Evolutionary conservation across 2,113 vertebrate genomes (phyloP), one percentile per base, ranked within the genome.

Genomic region (Archilochus colubris): DNA sequence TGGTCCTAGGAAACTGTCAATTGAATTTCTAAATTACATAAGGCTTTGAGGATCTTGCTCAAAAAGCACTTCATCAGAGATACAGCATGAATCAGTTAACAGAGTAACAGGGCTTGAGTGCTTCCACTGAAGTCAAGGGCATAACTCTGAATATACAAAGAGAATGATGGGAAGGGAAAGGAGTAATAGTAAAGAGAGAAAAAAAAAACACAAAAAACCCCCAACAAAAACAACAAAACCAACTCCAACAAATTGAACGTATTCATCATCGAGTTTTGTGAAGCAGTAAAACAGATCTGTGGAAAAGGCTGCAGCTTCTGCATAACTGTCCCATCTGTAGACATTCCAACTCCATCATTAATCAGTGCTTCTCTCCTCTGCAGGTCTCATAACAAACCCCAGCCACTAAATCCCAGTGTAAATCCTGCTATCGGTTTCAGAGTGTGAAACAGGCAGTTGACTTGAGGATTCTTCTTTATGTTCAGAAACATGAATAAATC

Each of bases 401-500:
- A 87, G 53, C 51, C 9, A 3, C 87, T 82, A 86, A 88, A 91
- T 69, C 96, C 79, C 70, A 76, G 74, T 4, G 27, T 64, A 96
- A 97, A 96, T 67, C 93, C 91, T 73, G 75, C 78, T 31, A 57
- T 67, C 38, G 4, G 93, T 78, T 94, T 82, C 83, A 1, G 62
- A 86, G 68, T 75, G 72, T 83, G 96, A 96, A 96, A 89, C 91
- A 95, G 61, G 59, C 87, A 88, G 95, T 86, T 97, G 97, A 88
- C 94, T 96, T 93, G 4, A 94, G 94, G 92, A 95, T 93, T 93
- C 90, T 92, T 61, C 92, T 94, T 97, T 95, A 95, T 97, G 94
- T 96, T 94, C 86, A 97, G 96, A 97, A 97, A 96, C 78, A 91
- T 7, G 94, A 98, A 97, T 97, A 98, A 97, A 98, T 98, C 97